Base-by-base conservation (phyloP, 2,113 vertebrate species). In the Prietella phreatophila region DNA sequence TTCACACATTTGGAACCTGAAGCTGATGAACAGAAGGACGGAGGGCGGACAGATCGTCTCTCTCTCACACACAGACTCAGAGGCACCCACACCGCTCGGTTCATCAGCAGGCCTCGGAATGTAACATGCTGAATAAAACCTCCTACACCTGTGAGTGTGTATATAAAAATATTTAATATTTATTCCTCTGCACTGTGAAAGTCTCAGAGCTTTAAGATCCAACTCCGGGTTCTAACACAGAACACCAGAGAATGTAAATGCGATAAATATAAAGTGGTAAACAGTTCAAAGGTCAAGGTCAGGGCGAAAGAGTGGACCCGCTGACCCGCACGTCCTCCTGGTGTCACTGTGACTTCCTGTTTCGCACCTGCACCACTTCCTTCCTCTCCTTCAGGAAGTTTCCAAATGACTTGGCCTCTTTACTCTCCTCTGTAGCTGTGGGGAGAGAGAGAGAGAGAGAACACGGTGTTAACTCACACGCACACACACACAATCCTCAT, bases 361-460 rank as follows among this genome's bases (percentile, higher is more conserved):
- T 96, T 71, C 94, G 95, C 78, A 94, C 95, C 92, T 95, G 94
- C 86, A 96, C 95, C 61, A 96, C 95, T 89, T 95, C 91, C 90
- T 90, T 92, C 7, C 95, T 93, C 58, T 97, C 96, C 81, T 95
- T 94, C 94, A 99, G 95, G 90, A 99, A 99, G 90, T 94, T 98
- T 87, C 94, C 94, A 55, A 99, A 99, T 10, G 97, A 95, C 47
- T 94, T 93, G 5, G 90, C 91, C 93, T 99, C 97, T 2, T 93
- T 97, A 91, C 97, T 97, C 89, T 97, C 96, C 91, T 99, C 97
- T 13, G 96, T 96, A 65, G 93, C 98, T 99, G 88, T 55, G 30
- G 56, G 63, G 89, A 17, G 83, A 71, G 33, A 82, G 56, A 81
- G 56, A 65, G 89, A 17, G 83, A 71, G 33, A 82, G 56, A 81